Percentiles rank a stretch among this genome's conserved stretches.
Conservation (phyloP, 2,113 vertebrate genomes). For the Nerophis lumbriciformis region DNA sequence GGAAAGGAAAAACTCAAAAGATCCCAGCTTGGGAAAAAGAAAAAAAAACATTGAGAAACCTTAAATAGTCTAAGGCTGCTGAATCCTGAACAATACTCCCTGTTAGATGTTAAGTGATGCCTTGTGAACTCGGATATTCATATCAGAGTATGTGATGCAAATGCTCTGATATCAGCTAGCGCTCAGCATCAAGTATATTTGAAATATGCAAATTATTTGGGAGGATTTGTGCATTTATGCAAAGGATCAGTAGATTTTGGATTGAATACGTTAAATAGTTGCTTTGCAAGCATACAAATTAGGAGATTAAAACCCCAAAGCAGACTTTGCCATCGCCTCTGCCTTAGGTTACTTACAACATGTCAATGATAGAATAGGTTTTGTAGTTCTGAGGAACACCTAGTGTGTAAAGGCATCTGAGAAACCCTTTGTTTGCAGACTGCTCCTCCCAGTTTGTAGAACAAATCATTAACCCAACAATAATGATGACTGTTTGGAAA, state of each 20-base stretch:
- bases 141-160: constrained; percentile 25
- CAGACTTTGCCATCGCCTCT: neutral
- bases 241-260: neutral
- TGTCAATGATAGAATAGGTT: constrained; percentile 17
- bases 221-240: neutral
- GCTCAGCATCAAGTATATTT: neutral
- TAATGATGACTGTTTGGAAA: neutral
- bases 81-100: constrained; percentile 24
- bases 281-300: neutral
- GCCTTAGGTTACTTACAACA: constrained; percentile 5
- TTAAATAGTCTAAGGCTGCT: constrained; percentile 6
- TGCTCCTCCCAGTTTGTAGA: constrained; percentile 2
- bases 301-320: neutral
- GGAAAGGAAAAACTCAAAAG: too few relatives aligned
- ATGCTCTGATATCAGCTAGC: constrained; percentile 17
- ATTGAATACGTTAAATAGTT: neutral
- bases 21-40: too few relatives aligned
- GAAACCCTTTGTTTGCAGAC: constrained; percentile 10
- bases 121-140: constrained; percentile 15
- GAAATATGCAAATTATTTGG: neutral
- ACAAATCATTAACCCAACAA: neutral
- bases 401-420: constrained; percentile 1
- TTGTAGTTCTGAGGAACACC: constrained; percentile 34
- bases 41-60: too few relatives aligned
- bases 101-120: constrained; percentile 4